Base-by-base conservation (phyloP, 1,140 invertebrate genomes). In the Pararge aegeria region DNA sequence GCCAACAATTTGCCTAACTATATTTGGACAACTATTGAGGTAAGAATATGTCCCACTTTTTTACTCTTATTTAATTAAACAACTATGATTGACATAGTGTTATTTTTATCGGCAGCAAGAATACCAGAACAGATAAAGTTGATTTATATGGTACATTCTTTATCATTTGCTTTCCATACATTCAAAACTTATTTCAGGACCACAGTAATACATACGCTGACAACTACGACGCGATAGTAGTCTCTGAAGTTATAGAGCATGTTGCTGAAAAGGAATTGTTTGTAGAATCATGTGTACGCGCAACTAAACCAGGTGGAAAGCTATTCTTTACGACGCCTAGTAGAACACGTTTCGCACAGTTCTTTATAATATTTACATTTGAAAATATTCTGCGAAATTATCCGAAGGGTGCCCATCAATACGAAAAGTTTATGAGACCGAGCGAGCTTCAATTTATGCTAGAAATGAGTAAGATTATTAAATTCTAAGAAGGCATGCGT, bases 311-410 rank as follows among this genome's bases (percentile, higher is more conserved):
- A 6, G 94, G 94, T 5, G 97, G 97, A n/a, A 96, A 95, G 0
- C 90, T 99, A 55, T 98, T 99, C 83, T 91, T 99, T 53, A 99
- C 98, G 7, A 99, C 98, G 1, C 91, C 98, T 5, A 98, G 97
- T 77, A 94, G 94, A 89, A 98, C 97, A 0, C 52, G 92, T 3
- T 37, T 91, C 29, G 93, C 96, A 2, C 95, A 94, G 89, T 12
- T 97, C 0, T 79, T 93, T 24, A 94, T 92, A 1, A 94, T 98
- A 56, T 82, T 93, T 46, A 64, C 94, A 0, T 95, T 94, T 5
- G 98, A 99, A 91, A 93, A 95, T 0, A 67, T 97, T 0, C n/a
- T n/a, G n/a, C n/a, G 89, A 91, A 27, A 18, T 95, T 0, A 75
- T 98, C 97, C 98, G 6, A 83, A 88, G 74, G 97, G 97, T 5